phyloP scores from a whole-genome alignment of 2,888 invertebrate genomes.

The Ceratothoa steindachneri region DNA sequence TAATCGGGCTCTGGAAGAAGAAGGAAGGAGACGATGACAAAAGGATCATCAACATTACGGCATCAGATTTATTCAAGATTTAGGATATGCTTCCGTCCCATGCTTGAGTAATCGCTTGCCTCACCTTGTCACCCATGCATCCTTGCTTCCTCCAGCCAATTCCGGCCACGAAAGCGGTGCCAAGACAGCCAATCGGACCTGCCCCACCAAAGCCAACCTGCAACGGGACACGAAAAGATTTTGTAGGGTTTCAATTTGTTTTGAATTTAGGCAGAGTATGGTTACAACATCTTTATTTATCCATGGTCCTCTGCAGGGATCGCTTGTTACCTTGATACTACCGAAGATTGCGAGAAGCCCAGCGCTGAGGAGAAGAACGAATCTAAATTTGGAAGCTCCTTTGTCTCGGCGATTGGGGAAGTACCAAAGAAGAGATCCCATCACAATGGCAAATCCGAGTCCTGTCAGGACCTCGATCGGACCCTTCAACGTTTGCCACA shows the following conservation, averaged over 20 bases:
- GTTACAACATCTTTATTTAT: too few relatives aligned
- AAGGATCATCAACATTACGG: not conserved
- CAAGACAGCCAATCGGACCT: conserved; percentile 67
- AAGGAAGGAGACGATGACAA: conserved; percentile 28
- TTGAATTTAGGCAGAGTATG: too few relatives aligned
- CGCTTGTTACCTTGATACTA: conserved; percentile 66
- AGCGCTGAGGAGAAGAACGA: conserved; percentile 72
- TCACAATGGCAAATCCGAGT: conserved; percentile 71
- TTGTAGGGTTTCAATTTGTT: too few relatives aligned
- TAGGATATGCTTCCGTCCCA: too few relatives aligned
- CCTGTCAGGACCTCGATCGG: conserved; percentile 76
- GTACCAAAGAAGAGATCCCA: conserved; percentile 75
- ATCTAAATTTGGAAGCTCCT: conserved; percentile 59
- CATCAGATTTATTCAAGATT: too few relatives aligned
- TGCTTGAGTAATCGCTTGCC: too few relatives aligned
- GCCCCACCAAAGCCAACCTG: conserved; percentile 65
- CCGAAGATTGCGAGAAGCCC: conserved; percentile 82
- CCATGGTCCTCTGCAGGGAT: too few relatives aligned
- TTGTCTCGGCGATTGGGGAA: conserved; percentile 75
- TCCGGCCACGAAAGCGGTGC: conserved; percentile 65
- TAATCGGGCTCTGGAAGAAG: conserved; percentile 68
- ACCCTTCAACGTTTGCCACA: conserved; percentile 58
- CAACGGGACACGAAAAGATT: too few relatives aligned
- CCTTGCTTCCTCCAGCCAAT: conserved; percentile 53
- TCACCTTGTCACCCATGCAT: conserved; percentile 48